Conservation (phyloP, 2,888 invertebrate genomes). For the Synanthedon formicaeformis region DNA sequence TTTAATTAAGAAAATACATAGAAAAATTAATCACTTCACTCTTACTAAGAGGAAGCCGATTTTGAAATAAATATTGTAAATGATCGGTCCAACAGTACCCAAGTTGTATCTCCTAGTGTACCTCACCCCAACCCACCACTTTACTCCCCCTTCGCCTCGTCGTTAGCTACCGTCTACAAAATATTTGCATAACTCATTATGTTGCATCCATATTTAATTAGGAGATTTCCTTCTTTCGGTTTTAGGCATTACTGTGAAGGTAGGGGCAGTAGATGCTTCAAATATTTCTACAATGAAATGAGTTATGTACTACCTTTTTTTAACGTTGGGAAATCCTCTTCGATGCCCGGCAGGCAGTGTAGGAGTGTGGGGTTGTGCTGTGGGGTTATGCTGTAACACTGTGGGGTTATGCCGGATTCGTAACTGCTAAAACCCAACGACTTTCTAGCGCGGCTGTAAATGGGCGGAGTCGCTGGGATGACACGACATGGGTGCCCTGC, state of each 20-base stretch:
- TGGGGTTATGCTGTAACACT: too few relatives aligned
- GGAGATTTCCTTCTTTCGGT: conserved; percentile 51
- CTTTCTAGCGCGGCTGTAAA: too few relatives aligned
- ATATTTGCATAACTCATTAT: conserved; percentile 67
- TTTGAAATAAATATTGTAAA: conserved; percentile 32
- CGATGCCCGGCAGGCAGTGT: too few relatives aligned
- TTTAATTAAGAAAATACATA: not conserved
- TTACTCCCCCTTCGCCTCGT: conserved; percentile 16
- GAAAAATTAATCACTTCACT: not conserved
- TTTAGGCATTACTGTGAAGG: conserved; percentile 13
- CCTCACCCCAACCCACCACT: conserved; percentile 10
- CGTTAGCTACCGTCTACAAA: conserved; percentile 49
- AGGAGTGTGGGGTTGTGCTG: too few relatives aligned
- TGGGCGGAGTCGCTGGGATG: too few relatives aligned
- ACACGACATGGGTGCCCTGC: too few relatives aligned
- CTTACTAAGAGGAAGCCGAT: conserved; percentile 1
- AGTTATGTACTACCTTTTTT: too few relatives aligned
- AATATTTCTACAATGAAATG: too few relatives aligned
- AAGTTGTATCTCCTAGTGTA: conserved; percentile 10
- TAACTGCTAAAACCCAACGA: too few relatives aligned
- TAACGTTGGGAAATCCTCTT: too few relatives aligned
- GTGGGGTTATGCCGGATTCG: too few relatives aligned
- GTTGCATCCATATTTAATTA: conserved; percentile 68
- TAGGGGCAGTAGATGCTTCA: not conserved
- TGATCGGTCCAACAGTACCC: conserved; percentile 34